Percentiles rank a stretch among this genome's conserved stretches.
phyloP scores from a whole-genome alignment of 2,797 vertebrate genomes.

The Heliangelus exortis region DNA sequence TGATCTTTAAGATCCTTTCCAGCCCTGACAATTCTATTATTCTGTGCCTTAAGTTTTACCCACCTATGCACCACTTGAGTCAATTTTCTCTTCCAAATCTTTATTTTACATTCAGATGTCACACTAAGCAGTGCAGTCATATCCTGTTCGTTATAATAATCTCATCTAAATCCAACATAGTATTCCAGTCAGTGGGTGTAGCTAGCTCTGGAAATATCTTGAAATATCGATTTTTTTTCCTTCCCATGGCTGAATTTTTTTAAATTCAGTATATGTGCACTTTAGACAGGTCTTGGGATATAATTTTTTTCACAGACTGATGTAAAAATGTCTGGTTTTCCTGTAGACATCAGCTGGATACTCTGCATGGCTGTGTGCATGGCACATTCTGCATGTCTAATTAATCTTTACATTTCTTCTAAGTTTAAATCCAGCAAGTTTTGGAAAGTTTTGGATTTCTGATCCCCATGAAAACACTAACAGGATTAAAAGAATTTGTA shows the following conservation, averaged over 20 bases:
- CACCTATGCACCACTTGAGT: conserved; percentile 4
- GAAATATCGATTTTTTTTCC: no score
- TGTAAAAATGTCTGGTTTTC: neutral
- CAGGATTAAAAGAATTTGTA: neutral
- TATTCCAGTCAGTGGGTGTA: neutral
- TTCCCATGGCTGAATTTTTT: neutral
- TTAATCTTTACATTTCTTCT: neutral
- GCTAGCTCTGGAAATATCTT: conserved; percentile 20
- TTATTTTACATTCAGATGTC: conserved; percentile 22
- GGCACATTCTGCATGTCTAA: neutral
- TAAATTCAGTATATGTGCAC: neutral
- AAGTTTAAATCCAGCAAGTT: neutral
- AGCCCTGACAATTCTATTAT: no score
- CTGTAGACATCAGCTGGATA: neutral
- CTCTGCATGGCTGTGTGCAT: neutral
- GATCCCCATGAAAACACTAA: neutral
- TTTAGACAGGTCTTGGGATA: neutral
- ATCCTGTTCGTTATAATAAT: conserved; percentile 7
- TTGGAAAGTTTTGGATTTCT: neutral
- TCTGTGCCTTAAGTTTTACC: neutral
- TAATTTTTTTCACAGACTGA: neutral
- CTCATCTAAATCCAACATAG: conserved; percentile 8
- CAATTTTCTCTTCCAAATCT: conserved; percentile 3
- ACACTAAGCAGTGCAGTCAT: conserved; percentile 8
- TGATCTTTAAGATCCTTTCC: no score